A percentile compares a stretch with the other conserved stretches of the same genome.
These are phyloP conservation scores for Drosophila multiciliata DNA, from an alignment of 2,888 invertebrate genomes.

Conservation along the genomic window DNA sequence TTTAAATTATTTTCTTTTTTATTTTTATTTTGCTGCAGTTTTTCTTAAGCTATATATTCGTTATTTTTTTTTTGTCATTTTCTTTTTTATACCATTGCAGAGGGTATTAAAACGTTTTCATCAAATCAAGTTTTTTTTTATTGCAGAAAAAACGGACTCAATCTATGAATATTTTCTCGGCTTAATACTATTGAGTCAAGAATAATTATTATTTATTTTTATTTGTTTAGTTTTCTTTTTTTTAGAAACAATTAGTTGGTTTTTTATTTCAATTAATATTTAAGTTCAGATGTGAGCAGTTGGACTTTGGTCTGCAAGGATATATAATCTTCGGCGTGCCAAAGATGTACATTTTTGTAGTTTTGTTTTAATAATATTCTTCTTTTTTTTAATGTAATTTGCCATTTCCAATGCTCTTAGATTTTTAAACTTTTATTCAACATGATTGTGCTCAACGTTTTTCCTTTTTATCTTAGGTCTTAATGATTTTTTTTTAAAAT, in stretches of 20 bases:
- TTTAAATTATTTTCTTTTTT: slow-evolving; percentile 26
- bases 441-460: slow-evolving; percentile 85
- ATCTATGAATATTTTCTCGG: not conserved
- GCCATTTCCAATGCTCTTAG: slow-evolving; percentile 59
- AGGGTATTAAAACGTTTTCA: not conserved
- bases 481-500: slow-evolving; percentile 25
- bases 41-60: slow-evolving; percentile 61
- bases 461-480: slow-evolving; percentile 52
- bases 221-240: slow-evolving; percentile 57
- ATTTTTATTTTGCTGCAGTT: slow-evolving; percentile 47
- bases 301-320: slow-evolving; percentile 4
- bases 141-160: slow-evolving; percentile 1
- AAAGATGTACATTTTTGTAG: slow-evolving; percentile 21
- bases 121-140: not conserved
- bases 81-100: slow-evolving; percentile 2
- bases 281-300: not conserved
- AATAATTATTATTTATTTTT: not conserved
- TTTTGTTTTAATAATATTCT: slow-evolving; percentile 19
- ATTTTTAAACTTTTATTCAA: slow-evolving; percentile 60
- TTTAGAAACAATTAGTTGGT: slow-evolving; percentile 3
- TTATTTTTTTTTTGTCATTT: slow-evolving; percentile 5
- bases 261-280: not conserved
- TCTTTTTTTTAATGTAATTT: slow-evolving; percentile 7
- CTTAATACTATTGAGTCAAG: not conserved
- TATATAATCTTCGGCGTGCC: slow-evolving; percentile 11